These are phyloP conservation scores for Drosophila equinoxialis DNA, from an alignment of 1,140 invertebrate species.

Conservation along the genomic window DNA sequence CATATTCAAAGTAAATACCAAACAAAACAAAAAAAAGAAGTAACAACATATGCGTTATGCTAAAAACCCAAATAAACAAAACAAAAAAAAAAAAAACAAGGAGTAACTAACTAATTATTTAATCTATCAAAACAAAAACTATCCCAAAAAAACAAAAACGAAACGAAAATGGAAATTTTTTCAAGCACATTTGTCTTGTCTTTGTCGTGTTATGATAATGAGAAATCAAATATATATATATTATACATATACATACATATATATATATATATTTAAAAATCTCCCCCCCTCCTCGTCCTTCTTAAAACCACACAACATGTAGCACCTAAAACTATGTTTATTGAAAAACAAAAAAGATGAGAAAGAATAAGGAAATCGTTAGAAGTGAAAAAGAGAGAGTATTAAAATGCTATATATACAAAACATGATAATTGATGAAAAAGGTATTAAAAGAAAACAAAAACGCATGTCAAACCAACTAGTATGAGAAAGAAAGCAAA, in stretches of 20 bases:
- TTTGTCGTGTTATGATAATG: slow-evolving; percentile 42
- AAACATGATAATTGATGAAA: slow-evolving; percentile 4
- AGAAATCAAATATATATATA: slow-evolving; percentile 28
- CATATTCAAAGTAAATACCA: slow-evolving; percentile 3
- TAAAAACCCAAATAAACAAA: neutral
- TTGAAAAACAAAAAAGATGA: slow-evolving; percentile 10
- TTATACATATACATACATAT: neutral
- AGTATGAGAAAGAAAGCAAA: slow-evolving; percentile 14
- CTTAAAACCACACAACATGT: slow-evolving; percentile 6
- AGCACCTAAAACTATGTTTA: slow-evolving; percentile 16
- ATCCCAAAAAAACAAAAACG: neutral
- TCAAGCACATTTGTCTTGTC: slow-evolving; percentile 30
- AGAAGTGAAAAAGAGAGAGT: slow-evolving; percentile 4
- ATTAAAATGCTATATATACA: slow-evolving; percentile 11
- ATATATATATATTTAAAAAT: slow-evolving; percentile 1
- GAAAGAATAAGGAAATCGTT: slow-evolving; percentile 15
- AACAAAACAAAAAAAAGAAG: neutral
- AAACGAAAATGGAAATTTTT: slow-evolving; percentile 20
- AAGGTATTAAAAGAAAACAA: slow-evolving; percentile 1
- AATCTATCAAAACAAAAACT: slow-evolving; percentile 9
- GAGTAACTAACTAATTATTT: slow-evolving; percentile 12
- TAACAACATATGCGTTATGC: slow-evolving; percentile 14
- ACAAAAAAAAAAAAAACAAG: neutral
- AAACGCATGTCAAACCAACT: slow-evolving; percentile 3
- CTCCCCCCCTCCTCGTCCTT: neutral